phyloP scores from a whole-genome alignment of 1,140 invertebrate species.

The Diachasmimorpha longicaudata region DNA sequence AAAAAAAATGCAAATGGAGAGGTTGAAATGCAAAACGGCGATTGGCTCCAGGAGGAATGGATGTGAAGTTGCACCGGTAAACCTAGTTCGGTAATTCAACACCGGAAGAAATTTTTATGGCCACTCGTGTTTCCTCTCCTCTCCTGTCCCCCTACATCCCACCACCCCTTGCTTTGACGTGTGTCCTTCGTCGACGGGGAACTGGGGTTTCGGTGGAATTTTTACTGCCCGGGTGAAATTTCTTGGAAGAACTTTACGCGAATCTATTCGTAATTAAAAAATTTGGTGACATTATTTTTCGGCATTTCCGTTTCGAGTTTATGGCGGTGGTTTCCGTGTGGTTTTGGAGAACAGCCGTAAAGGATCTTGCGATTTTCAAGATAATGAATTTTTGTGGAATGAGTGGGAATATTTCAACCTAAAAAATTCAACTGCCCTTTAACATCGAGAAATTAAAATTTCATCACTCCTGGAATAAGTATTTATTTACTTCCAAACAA shows the following conservation, averaged over 20 bases:
- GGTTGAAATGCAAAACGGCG: background rate
- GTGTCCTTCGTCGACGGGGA: background rate
- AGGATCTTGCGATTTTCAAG: no score
- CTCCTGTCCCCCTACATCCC: background rate
- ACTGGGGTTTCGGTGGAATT: constrained; percentile 12
- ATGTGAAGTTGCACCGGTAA: constrained; percentile 1
- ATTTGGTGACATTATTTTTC: background rate
- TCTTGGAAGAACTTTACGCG: background rate
- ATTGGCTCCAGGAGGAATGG: background rate
- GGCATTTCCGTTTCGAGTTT: constrained; percentile 11
- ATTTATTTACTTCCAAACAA: no score
- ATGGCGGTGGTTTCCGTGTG: no score
- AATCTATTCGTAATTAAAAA: constrained; percentile 19
- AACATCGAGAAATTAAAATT: no score
- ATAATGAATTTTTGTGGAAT: no score
- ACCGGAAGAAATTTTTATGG: constrained; percentile 58
- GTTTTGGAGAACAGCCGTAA: no score
- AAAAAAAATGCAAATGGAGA: constrained; percentile 5
- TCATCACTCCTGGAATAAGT: no score
- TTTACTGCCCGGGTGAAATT: constrained; percentile 21
- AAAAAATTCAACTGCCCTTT: no score
- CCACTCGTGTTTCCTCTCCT: constrained; percentile 25
- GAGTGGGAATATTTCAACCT: no score
- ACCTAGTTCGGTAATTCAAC: constrained; percentile 39
- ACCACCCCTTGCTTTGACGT: background rate